Conservation (phyloP, 2,797 vertebrate species). For the Tinamus major region DNA sequence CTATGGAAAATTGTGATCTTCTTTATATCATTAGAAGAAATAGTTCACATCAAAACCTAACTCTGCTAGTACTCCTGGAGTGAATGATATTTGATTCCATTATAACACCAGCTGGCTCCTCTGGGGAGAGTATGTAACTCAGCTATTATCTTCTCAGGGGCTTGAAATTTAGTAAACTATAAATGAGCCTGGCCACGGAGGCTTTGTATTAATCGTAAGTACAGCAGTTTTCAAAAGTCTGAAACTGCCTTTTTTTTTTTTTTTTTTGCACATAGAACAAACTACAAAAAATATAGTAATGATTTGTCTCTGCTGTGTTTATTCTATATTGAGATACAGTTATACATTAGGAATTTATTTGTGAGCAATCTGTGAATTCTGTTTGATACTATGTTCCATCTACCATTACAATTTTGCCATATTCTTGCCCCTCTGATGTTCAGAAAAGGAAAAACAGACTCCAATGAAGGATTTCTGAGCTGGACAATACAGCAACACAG, state of each 20-base stretch:
- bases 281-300: not conserved
- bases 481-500: not conserved
- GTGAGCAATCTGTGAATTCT: not conserved
- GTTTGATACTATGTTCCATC: not conserved
- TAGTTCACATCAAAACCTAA: conserved; percentile 22
- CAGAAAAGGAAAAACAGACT: not conserved
- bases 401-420: not conserved
- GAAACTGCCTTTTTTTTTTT: not conserved
- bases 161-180: not conserved
- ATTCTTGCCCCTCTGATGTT: not conserved
- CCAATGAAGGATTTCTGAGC: not conserved
- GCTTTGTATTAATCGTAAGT: not conserved
- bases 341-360: not conserved
- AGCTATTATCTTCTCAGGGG: not conserved
- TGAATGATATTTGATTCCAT: conserved; percentile 3
- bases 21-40: conserved; percentile 27
- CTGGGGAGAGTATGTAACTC: not conserved
- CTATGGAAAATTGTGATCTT: not conserved
- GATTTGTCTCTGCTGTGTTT: not conserved
- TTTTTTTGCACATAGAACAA: not conserved
- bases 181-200: not conserved
- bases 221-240: not conserved
- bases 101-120: not conserved
- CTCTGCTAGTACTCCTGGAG: not conserved
- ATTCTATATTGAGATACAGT: not conserved